Conservation (phyloP, 2,113 vertebrate species). For the Echinops telfairi region DNA sequence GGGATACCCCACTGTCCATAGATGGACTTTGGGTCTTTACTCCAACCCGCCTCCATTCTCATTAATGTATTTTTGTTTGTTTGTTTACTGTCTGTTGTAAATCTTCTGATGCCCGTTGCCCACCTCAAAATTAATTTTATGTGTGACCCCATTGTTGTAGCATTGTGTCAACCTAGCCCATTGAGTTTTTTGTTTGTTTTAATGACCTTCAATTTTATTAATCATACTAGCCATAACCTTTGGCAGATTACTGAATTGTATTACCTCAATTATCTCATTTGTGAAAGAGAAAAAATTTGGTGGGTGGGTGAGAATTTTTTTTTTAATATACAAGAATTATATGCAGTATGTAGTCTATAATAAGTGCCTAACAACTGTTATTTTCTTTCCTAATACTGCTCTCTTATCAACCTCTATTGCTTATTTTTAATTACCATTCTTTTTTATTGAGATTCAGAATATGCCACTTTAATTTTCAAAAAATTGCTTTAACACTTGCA, state of each 20-base stretch:
- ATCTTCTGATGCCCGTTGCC: no score
- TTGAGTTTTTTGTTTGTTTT: neutral
- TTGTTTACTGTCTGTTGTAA: no score
- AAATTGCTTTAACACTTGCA: constrained; percentile 34
- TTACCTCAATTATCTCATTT: constrained; percentile 12
- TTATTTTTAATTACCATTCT: neutral
- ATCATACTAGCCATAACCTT: neutral
- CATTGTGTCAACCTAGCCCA: neutral
- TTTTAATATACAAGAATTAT: neutral
- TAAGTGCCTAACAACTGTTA: neutral
- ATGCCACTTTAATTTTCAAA: constrained; percentile 59
- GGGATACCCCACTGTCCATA: no score
- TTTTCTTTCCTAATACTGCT: neutral
- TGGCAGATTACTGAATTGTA: neutral
- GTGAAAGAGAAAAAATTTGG: neutral
- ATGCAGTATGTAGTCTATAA: neutral
- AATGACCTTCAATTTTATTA: no score
- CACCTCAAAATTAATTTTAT: neutral
- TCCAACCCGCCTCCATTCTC: no score
- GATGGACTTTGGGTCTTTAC: no score
- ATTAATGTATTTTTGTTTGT: no score
- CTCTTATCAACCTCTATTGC: neutral
- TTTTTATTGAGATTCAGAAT: constrained; percentile 43
- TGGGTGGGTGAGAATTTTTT: neutral
- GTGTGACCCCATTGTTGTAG: neutral